A percentile compares a stretch with the other conserved stretches of the same genome.
phyloP scores from a whole-genome alignment of 2,797 vertebrate genomes.

The Geotria australis region DNA sequence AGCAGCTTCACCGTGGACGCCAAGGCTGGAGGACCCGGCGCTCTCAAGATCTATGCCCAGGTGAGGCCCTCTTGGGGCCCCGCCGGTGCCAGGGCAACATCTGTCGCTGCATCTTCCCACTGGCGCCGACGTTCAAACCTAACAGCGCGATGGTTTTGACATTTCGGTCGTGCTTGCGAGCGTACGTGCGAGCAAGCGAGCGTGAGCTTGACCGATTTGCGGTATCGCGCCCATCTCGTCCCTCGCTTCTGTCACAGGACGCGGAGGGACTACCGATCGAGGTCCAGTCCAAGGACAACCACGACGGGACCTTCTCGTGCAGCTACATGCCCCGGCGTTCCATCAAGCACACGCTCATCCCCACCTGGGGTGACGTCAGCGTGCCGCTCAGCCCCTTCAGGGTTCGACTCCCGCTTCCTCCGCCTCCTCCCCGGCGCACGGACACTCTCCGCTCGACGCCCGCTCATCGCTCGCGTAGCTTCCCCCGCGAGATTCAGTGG shows the following conservation, averaged over 20 bases:
- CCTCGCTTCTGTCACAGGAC: conserved; percentile 24
- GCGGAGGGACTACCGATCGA: conserved; percentile 57
- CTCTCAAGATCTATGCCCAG: conserved; percentile 43
- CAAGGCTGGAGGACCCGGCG: conserved; percentile 41
- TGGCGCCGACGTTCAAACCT: no score
- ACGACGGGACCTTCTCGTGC: conserved; percentile 53
- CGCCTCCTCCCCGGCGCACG: no score
- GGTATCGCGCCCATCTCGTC: not conserved
- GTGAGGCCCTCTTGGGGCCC: conserved; percentile 7
- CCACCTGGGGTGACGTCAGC: conserved; percentile 69
- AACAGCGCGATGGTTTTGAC: no score
- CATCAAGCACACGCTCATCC: conserved; percentile 77
- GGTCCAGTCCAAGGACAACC: conserved; percentile 57
- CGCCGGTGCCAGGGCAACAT: no score
- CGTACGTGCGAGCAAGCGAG: no score
- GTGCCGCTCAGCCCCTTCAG: conserved; percentile 76
- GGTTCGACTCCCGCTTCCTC: conserved; percentile 12
- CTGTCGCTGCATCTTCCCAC: no score
- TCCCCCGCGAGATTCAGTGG: no score
- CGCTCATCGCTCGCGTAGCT: no score
- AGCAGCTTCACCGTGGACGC: conserved; percentile 66
- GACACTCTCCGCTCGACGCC: no score
- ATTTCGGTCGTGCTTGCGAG: no score
- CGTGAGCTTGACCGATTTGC: no score
- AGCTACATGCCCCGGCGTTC: conserved; percentile 56